Evolutionary conservation across 2,113 vertebrate genomes (phyloP).

Genomic region (Dipodomys spectabilis): DNA sequence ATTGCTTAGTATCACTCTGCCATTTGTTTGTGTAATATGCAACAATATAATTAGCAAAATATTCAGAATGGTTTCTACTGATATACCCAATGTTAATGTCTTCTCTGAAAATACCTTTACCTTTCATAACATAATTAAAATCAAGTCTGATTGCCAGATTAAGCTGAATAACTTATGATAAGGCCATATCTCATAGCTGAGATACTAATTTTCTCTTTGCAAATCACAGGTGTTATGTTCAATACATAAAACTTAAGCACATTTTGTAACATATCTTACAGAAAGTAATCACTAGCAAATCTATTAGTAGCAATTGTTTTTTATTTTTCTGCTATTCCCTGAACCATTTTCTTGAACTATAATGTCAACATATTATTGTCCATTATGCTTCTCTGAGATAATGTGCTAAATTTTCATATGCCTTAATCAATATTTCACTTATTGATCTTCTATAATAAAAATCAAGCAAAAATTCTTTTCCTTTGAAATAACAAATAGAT

Average conservation of each 20-base stretch:
- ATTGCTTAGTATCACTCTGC: slow-evolving; percentile 45
- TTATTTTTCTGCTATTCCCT: background rate
- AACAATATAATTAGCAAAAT: slow-evolving; percentile 54
- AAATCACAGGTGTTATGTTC: slow-evolving; percentile 22
- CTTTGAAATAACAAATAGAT: slow-evolving; percentile 37
- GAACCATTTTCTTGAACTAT: background rate
- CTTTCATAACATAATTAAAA: slow-evolving; percentile 64
- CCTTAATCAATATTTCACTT: slow-evolving; percentile 52
- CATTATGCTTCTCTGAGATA: background rate
- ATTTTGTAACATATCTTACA: background rate
- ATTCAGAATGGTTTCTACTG: slow-evolving; percentile 50
- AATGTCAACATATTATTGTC: background rate
- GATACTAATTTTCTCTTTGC: slow-evolving; percentile 41
- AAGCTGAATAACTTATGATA: slow-evolving; percentile 60
- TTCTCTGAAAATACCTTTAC: slow-evolving; percentile 46
- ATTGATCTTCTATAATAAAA: slow-evolving; percentile 16
- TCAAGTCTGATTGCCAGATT: slow-evolving; percentile 44
- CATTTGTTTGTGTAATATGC: slow-evolving; percentile 53
- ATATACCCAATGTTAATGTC: slow-evolving; percentile 31
- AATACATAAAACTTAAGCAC: slow-evolving; percentile 41
- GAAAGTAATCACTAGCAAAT: slow-evolving; percentile 40
- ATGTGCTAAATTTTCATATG: slow-evolving; percentile 43
- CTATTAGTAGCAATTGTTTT: background rate
- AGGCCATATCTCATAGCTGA: slow-evolving; percentile 33
- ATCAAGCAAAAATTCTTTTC: background rate